A percentile compares a stretch with the other conserved stretches of the same genome.
Conservation (phyloP, 2,888 invertebrate species). For the Drosophila subsilvestris region DNA sequence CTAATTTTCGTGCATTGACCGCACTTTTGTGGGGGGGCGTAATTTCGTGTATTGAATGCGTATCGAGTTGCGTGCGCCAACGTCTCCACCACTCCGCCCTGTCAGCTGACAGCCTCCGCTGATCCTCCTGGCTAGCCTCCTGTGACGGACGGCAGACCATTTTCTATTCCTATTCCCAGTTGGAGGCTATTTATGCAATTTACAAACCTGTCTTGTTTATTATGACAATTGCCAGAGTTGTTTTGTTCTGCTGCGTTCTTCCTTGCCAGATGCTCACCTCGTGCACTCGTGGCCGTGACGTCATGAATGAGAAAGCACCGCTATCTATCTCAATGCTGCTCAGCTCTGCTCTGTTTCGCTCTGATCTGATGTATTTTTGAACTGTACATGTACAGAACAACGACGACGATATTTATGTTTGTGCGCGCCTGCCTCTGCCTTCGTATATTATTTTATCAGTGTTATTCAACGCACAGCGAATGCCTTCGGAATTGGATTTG, state of each 20-base stretch:
- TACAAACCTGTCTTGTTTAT: slow-evolving; percentile 37
- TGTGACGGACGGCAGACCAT: not conserved
- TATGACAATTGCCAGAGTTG: slow-evolving; percentile 12
- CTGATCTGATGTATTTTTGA: slow-evolving; percentile 65
- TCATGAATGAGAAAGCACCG: slow-evolving; percentile 50
- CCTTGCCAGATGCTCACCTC: slow-evolving; percentile 65
- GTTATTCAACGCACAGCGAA: slow-evolving; percentile 46
- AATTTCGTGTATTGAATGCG: slow-evolving; percentile 22
- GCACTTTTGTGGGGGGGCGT: slow-evolving; percentile 2
- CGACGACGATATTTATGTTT: slow-evolving; percentile 51
- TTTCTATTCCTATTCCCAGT: not conserved
- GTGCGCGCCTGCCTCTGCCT: slow-evolving; percentile 3
- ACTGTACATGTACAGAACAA: slow-evolving; percentile 40
- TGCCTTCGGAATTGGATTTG: slow-evolving; percentile 41
- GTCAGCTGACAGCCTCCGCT: not conserved
- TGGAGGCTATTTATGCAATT: not conserved
- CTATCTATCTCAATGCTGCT: slow-evolving; percentile 51
- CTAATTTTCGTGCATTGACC: slow-evolving; percentile 73
- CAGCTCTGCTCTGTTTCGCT: slow-evolving; percentile 31
- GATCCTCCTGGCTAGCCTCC: not conserved
- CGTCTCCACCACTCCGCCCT: slow-evolving; percentile 5
- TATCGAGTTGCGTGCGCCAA: slow-evolving; percentile 42
- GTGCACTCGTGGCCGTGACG: slow-evolving; percentile 52
- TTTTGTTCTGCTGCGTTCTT: slow-evolving; percentile 46
- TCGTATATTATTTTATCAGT: slow-evolving; percentile 59